Evolutionary conservation across 2,888 invertebrate genomes (phyloP), one percentile per base, ranked within the genome.

Genomic region (Phengaris arion): DNA sequence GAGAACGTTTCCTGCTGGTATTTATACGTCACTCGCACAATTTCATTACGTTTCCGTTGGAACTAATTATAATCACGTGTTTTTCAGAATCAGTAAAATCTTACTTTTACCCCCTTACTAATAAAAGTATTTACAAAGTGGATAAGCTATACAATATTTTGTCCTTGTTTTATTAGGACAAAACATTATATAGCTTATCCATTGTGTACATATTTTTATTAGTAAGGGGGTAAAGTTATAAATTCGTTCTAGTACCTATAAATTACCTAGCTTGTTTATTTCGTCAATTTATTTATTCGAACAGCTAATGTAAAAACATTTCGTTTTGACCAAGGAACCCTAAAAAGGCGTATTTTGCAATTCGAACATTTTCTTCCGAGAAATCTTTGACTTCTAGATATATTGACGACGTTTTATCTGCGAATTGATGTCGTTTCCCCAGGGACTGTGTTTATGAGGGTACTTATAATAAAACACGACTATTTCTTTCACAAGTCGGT

Each of bases 401-500:
- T 45, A 64, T 64, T 12, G 64, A 45, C 13, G 64, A 64, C 64
- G 13, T 64, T 64, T 64, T 64, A 64, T 64, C 64, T 12, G 6
- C 35, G 13, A 64, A 64, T 45, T 13, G 64, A 64, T 15, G 64
- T 64, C 64, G 64, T 64, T 64, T 64, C 64, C 64, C 12, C 4
- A 13, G 64, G 22, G 64, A 64, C 64, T 35, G 12, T 35, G 64
- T 45, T 64, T 64, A 64, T 45, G 64, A 45, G 35, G 64, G 64
- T 35, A 64, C 13, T 45, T 64, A 64, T 35, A 64, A 64, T 64
- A 64, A 64, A 64, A 64, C 64, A 64, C 64, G 64, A 64, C 64
- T 64, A 64, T 64, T 64, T 64, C 35, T 64, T 64, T 64, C 12
- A 7, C 64, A 64, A 64, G 35, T 64, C 64, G 64, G 64, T 64